These are phyloP conservation scores for Henricia sp. DNA, from an alignment of 53 echinoderm and acorn worm genomes.

Conservation along the genomic window DNA sequence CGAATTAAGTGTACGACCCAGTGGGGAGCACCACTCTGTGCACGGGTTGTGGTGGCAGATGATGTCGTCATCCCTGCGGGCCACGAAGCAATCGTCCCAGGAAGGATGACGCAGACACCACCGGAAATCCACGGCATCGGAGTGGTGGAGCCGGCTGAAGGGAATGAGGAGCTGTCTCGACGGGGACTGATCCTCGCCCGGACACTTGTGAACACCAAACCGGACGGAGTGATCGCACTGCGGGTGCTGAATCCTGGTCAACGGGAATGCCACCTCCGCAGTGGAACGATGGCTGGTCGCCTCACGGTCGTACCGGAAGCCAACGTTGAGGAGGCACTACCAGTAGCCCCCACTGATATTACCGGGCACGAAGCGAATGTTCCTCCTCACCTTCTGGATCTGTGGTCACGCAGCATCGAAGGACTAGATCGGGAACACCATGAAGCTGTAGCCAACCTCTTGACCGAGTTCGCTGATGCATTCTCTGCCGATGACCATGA, in stretches of 20 bases:
- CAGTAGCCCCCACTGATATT: neutral
- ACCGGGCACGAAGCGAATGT: neutral
- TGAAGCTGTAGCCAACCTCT: neutral
- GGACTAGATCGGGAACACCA: neutral
- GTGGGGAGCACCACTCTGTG: constrained; percentile 12
- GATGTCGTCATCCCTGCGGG: constrained; percentile 21
- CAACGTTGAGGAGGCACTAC: neutral
- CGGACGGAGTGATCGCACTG: neutral
- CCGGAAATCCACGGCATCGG: neutral
- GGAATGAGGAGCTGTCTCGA: neutral
- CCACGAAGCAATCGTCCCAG: constrained; percentile 36
- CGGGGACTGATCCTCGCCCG: neutral
- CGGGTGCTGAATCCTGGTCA: neutral
- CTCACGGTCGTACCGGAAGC: neutral
- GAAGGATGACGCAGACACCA: neutral
- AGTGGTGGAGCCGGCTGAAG: constrained; percentile 1
- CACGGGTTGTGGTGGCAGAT: constrained; percentile 23
- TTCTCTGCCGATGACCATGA: neutral
- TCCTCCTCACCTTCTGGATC: neutral
- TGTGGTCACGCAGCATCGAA: neutral
- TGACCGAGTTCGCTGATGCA: neutral
- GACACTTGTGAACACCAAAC: too few species aligned
- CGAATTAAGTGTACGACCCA: constrained; percentile 2
- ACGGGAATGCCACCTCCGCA: constrained; percentile 11
- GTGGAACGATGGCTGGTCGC: neutral